Evolutionary conservation across 2,888 invertebrate genomes (phyloP).

Genomic region (Rotaria socialis): DNA sequence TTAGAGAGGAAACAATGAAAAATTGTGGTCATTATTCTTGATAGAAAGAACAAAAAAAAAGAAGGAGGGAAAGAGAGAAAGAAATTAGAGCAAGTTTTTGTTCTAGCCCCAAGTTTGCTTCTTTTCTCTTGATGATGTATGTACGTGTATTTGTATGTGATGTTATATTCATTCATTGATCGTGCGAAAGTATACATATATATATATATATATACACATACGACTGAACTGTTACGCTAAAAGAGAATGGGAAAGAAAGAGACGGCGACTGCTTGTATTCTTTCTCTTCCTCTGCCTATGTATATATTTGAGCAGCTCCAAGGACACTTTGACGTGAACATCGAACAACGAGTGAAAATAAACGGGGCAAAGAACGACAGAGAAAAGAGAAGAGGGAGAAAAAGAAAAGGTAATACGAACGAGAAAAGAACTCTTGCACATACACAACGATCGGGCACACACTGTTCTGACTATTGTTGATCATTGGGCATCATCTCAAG

Average conservation of each 20-base stretch:
- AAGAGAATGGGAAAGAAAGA: neutral
- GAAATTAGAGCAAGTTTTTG: slow-evolving; percentile 7
- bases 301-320: slow-evolving; percentile 32
- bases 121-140: slow-evolving; percentile 10
- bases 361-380: slow-evolving; percentile 7
- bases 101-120: slow-evolving; percentile 9
- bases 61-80: slow-evolving; percentile 1
- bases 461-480: slow-evolving; percentile 29
- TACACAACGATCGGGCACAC: slow-evolving; percentile 15
- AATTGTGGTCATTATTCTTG: slow-evolving; percentile 23
- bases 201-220: neutral
- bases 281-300: neutral
- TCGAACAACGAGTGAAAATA: slow-evolving; percentile 7
- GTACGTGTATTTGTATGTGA: neutral
- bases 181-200: neutral
- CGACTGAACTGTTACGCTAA: slow-evolving; percentile 22
- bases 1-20: slow-evolving; percentile 3
- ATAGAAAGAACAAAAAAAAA: neutral
- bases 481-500: slow-evolving; percentile 18
- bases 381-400: neutral
- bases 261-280: neutral
- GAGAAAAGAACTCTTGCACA: neutral
- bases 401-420: slow-evolving; percentile 17
- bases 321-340: slow-evolving; percentile 18
- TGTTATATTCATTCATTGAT: slow-evolving; percentile 29